Evolutionary conservation across 2,888 invertebrate genomes (phyloP).

Genomic region (Pristionchus mayeri): DNA sequence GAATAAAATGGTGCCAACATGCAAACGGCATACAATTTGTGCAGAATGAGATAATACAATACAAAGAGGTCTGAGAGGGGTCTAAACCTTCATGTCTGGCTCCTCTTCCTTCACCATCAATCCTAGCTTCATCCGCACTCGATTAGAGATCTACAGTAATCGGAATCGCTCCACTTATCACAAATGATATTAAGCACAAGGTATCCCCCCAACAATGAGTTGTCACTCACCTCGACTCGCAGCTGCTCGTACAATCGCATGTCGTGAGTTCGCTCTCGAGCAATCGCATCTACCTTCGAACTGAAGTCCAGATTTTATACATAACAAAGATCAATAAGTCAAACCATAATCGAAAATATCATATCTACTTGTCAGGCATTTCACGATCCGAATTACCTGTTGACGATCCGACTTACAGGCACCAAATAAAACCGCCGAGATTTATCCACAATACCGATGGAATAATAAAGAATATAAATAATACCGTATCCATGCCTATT

Average conservation of each 20-base stretch:
- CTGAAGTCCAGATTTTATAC: not conserved
- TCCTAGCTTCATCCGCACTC: not conserved
- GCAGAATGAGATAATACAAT: not conserved
- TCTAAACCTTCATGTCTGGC: not conserved
- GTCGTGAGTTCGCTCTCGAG: not conserved
- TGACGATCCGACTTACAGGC: too few species aligned
- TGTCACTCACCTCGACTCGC: not conserved
- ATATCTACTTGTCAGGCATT: too few species aligned
- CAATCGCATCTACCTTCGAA: not conserved
- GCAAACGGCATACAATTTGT: not conserved
- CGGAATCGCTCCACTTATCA: not conserved
- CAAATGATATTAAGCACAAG: not conserved
- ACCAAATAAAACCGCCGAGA: too few species aligned
- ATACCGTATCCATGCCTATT: too few species aligned
- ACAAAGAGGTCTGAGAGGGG: not conserved
- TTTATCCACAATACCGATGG: too few species aligned
- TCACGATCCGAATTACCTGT: too few species aligned
- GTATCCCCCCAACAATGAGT: too few species aligned
- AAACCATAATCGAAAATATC: not conserved
- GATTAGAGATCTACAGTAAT: not conserved
- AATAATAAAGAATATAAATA: too few species aligned
- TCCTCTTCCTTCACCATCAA: not conserved
- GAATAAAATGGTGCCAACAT: not conserved
- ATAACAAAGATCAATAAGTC: not conserved
- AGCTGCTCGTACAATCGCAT: slow-evolving; percentile 14